Evolutionary conservation across 1,140 invertebrate species (phyloP).

Genomic region (Samia ricini): DNA sequence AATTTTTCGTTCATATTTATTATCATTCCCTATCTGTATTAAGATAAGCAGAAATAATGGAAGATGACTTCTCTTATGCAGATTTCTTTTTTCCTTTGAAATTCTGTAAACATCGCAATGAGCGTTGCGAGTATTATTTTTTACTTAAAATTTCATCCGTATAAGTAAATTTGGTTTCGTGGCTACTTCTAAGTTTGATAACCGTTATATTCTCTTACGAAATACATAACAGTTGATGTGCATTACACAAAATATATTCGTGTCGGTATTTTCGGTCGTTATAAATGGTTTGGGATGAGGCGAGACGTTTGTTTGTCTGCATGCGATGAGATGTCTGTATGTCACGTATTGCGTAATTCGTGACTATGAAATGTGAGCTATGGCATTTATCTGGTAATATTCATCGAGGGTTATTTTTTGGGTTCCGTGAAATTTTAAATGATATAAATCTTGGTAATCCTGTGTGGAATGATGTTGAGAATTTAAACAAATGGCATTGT

Average conservation of each 20-base stretch:
- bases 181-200: neutral
- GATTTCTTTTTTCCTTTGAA: too few species aligned
- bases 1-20: too few species aligned
- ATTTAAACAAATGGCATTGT: too few species aligned
- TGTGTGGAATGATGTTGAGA: neutral
- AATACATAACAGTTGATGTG: neutral
- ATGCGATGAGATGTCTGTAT: neutral
- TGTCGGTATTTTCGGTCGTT: neutral
- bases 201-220: neutral
- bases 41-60: too few species aligned
- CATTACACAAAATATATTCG: slow-evolving; percentile 1
- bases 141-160: neutral
- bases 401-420: neutral
- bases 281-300: neutral
- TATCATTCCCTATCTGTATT: too few species aligned
- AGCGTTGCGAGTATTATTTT: too few species aligned
- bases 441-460: neutral
- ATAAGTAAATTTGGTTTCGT: too few species aligned
- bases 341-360: slow-evolving; percentile 7
- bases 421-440: neutral
- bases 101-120: too few species aligned
- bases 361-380: neutral
- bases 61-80: too few species aligned
- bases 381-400: neutral
- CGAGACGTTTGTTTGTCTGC: neutral